Evolutionary conservation across 2,113 vertebrate species (phyloP), one percentile per base, ranked within the genome.

Genomic region (Protomyctophum bolini): DNA sequence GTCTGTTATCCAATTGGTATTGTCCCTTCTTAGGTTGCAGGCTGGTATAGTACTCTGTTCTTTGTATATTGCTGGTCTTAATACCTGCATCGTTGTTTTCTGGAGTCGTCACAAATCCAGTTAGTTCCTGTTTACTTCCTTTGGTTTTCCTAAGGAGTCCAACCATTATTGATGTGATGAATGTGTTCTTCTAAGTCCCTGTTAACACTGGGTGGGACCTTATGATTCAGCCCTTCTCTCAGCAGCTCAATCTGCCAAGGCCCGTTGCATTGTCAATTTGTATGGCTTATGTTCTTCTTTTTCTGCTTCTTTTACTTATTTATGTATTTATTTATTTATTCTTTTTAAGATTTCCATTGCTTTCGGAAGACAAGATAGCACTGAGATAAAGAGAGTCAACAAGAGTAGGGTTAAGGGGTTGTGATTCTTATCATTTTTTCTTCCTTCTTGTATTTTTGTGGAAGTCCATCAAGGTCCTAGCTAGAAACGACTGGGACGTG

Each of bases 331-430:
- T 69, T 57, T 46, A 6, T 54, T 45, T 12, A 5, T 62, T 55
- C 68, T 70, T 45, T 77, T 70, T 70, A 83, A 76, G 74, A 86
- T 70, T 6, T 75, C 9, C 64, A 57, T 66, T 80, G 66, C 54
- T 79, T 81, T 82, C 28, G 88, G 91, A 93, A 93, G 91, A 93
- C 91, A 51, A 70, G 72, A 87, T 86, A 67, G 48, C 66, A 66
- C 66, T 70, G 62, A 80, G 55, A 81, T 63, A 71, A 63, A 76
- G 59, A 63, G 58, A 75, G 81, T 84, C 74, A 49, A 63, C 49
- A 61, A 60, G 14, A 60, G 63, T 6, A 66, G 60, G 72, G 72
- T 47, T 41, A 47, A 70, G 63, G 58, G 75, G 66, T 77, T 64
- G 11, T 75, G 57, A 77, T 41, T 41, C 1, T 41, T 41, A 41